Evolutionary conservation across 2,888 invertebrate species (phyloP), one percentile per base, ranked within the genome.

Genomic region (Drosophila antonietae): DNA sequence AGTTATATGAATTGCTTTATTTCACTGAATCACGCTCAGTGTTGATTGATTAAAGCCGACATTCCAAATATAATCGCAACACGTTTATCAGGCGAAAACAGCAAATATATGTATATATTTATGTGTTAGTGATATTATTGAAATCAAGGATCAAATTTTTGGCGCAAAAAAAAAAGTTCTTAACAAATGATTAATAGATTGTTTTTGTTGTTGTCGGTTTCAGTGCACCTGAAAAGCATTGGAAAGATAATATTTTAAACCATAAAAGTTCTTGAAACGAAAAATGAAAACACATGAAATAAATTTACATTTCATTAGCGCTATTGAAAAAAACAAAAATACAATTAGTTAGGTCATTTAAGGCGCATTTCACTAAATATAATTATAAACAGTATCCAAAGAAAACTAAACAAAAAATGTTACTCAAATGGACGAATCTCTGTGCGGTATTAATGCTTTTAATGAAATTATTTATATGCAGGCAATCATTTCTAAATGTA

Each of bases 361-460:
- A 4, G 28, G 31, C 51, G 33, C 4, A 18, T 23, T 37, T 37
- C 23, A 23, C 23, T 53, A 14, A 23, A 37, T 9, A 15, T 37
- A 37, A 52, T 52, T 52, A 52, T 52, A 52, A 55, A 55, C 53
- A 53, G 10, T 28, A 18, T 12, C n/a, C n/a, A n/a, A 15, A 10
- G 23, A 15, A 37, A 53, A 23, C 8, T 23, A 15, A 37, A 37
- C 53, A 53, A 53, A 15, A 37, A 23, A 28, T 23, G 10, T 39
- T 15, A 10, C 15, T 33, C 6, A 5, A 52, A 52, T 20, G 20
- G 14, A 35, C 23, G 35, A 37, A 33, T 31, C 18, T 18, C 3
- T 51, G 33, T 18, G 9, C 3, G 15, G 23, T 4, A 15, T 28
- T 28, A 43, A 18, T 18, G 2, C 18, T 2, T 18, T 47, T 28